Evolutionary conservation across 2,113 vertebrate genomes (phyloP), one percentile per base, ranked within the genome.

Genomic region (Crocuta crocuta): DNA sequence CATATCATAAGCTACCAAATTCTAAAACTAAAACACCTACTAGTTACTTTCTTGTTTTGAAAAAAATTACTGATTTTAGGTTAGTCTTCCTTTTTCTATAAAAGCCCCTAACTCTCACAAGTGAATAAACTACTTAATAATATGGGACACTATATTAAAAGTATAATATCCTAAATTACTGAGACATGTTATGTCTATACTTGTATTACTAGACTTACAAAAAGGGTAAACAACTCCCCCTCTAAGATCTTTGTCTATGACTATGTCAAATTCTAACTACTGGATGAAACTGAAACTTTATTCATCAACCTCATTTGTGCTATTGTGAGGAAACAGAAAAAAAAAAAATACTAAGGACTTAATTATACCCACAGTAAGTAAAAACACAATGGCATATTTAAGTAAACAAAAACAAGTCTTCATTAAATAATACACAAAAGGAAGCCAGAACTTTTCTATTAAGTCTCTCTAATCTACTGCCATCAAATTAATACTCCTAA

Each of bases 21-120:
- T 81, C 55, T 70, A 93, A 91, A 26, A 33, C 78, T 63, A 95
- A 92, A 89, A 66, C n/a, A 86, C 31, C 66, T 82, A 35, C 45
- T 58, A 94, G 7, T 31, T 39, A n/a, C 26, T 66, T 83, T 17
- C 31, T 48, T 50, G 17, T 71, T 96, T 95, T 84, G n/a, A 70
- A 96, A 84, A 91, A 84, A 79, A 39, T 33, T 31, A 90, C 11
- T 89, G 45, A 81, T 82, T 92, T 94, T 82, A 91, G 28, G 17
- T 93, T 83, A 74, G 21, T 66, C n/a, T 39, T 79, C 50, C 35
- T 87, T 96, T 80, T 84, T 58, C 63, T 84, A 5, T n/a, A 70
- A 95, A 90, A 90, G 10, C 92, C 23, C 23, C 17, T 73, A 28
- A 73, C 26, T 55, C 65, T 83, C 65, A 65, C 43, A 80, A 76